These are phyloP conservation scores for Lathronympha strigana DNA, from an alignment of 2,888 invertebrate genomes.

Conservation along the genomic window DNA sequence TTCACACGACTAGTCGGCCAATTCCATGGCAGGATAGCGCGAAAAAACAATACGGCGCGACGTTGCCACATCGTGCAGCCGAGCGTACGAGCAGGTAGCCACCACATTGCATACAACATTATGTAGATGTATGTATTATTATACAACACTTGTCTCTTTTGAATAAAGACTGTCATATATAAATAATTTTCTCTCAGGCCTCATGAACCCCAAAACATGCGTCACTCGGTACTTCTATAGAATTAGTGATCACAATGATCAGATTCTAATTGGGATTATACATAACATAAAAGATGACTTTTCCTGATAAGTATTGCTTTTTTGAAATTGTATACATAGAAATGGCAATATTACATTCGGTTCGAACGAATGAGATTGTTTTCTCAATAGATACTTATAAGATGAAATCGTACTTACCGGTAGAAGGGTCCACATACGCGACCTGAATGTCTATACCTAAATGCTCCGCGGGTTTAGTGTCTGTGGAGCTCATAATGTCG, in stretches of 20 bases:
- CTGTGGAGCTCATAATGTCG: slow-evolving; percentile 69
- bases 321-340: slow-evolving; percentile 3
- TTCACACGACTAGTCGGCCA: slow-evolving; percentile 62
- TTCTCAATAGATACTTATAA: slow-evolving; percentile 9
- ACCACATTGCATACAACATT: slow-evolving; percentile 69
- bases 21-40: slow-evolving; percentile 74
- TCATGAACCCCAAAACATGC: slow-evolving; percentile 65
- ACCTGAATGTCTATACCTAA: slow-evolving; percentile 86
- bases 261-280: slow-evolving; percentile 29
- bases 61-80: slow-evolving; percentile 81
- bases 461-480: slow-evolving; percentile 77
- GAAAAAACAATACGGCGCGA: slow-evolving; percentile 70
- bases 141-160: slow-evolving; percentile 73
- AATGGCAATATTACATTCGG: slow-evolving; percentile 29
- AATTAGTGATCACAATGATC: not conserved
- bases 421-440: slow-evolving; percentile 84
- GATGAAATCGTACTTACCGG: slow-evolving; percentile 76
- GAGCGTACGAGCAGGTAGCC: slow-evolving; percentile 77
- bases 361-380: slow-evolving; percentile 34
- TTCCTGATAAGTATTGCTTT: not conserved
- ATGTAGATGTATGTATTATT: slow-evolving; percentile 63
- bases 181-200: slow-evolving; percentile 59
- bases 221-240: slow-evolving; percentile 44
- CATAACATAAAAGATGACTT: not conserved
- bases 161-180: slow-evolving; percentile 58